A percentile compares a stretch with the other conserved stretches of the same genome.
These are phyloP conservation scores for Mimachlamys varia DNA, from an alignment of 2,888 invertebrate species.

Conservation along the genomic window DNA sequence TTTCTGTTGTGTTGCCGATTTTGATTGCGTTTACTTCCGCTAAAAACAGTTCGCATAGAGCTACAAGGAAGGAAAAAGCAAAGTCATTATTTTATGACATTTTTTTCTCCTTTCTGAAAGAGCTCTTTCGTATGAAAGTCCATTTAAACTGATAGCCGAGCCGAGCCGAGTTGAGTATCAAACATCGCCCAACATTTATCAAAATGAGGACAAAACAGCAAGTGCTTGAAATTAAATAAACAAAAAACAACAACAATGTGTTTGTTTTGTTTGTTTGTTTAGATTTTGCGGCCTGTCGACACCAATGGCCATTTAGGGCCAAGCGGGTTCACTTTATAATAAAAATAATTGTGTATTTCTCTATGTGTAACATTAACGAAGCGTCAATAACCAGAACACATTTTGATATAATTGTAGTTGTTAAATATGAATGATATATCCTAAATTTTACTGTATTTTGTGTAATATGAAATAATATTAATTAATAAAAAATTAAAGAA, in stretches of 20 bases:
- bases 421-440: no score
- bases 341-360: no score
- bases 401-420: no score
- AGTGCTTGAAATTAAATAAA: not conserved
- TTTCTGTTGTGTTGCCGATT: constrained; percentile 2
- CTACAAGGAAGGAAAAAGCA: not conserved
- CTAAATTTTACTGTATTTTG: no score
- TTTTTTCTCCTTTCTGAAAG: not conserved
- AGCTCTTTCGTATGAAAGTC: not conserved
- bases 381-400: no score
- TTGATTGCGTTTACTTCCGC: constrained; percentile 28
- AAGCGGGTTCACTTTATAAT: no score
- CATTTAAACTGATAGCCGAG: not conserved
- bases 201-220: not conserved
- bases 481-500: no score
- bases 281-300: no score
- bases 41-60: not conserved
- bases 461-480: no score
- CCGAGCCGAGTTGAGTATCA: not conserved
- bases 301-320: no score
- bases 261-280: no score
- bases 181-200: not conserved
- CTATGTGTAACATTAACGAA: no score
- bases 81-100: not conserved
- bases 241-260: not conserved